phyloP scores from a whole-genome alignment of 2,888 invertebrate genomes.

The Pyrocoelia pectoralis region DNA sequence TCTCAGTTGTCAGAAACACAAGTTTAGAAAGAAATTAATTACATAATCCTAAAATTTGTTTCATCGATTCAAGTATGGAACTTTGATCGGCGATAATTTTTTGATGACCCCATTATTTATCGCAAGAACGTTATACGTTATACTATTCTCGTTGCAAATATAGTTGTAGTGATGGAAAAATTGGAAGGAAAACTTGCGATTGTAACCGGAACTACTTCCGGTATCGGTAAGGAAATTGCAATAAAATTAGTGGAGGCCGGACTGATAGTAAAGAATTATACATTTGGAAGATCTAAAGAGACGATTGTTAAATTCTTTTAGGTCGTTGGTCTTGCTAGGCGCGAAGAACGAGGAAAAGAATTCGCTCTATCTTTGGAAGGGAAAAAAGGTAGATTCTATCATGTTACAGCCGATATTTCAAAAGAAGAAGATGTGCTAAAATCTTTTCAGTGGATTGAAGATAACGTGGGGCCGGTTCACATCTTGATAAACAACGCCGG shows the following conservation, averaged over 20 bases:
- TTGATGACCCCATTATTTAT: no score
- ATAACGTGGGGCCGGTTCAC: constrained; percentile 7
- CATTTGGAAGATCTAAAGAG: no score
- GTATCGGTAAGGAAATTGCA: constrained; percentile 15
- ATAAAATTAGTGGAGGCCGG: constrained; percentile 16
- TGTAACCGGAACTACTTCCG: constrained; percentile 16
- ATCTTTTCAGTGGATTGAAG: constrained; percentile 13
- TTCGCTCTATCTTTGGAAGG: neutral
- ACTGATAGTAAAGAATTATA: constrained; percentile 16
- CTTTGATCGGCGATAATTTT: no score
- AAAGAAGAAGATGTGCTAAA: constrained; percentile 11
- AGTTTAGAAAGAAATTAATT: no score
- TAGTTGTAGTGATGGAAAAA: no score
- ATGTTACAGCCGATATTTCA: constrained; percentile 5
- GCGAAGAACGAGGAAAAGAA: neutral
- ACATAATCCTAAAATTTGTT: no score
- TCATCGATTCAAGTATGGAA: no score
- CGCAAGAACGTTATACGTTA: no score
- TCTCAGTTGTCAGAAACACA: no score
- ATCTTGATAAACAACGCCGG: constrained; percentile 19
- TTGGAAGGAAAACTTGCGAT: constrained; percentile 20
- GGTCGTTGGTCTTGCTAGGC: neutral
- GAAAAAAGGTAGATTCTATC: constrained; percentile 11
- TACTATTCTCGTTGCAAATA: no score
- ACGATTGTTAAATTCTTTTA: no score